Conservation (phyloP, 1,140 invertebrate genomes). For the Caerostris darwini region DNA sequence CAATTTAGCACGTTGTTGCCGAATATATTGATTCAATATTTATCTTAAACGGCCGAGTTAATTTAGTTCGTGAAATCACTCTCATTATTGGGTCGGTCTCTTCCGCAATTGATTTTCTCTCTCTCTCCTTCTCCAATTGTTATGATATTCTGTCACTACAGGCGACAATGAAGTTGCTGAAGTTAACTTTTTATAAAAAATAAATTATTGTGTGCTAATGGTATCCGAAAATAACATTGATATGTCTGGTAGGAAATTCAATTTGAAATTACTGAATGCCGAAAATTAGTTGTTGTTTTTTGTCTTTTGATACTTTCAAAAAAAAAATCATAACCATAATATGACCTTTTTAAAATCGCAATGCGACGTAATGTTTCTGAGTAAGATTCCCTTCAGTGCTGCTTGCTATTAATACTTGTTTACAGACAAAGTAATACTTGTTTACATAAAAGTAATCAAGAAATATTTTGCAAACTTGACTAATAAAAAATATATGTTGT, state of each 20-base stretch:
- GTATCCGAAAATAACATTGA: constrained; percentile 46
- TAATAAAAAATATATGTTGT: no score
- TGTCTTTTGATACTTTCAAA: no score
- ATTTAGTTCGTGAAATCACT: constrained; percentile 75
- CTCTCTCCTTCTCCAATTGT: constrained; percentile 48
- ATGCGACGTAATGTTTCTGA: no score
- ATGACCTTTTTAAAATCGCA: no score
- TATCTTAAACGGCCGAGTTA: constrained; percentile 76
- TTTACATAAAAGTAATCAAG: no score
- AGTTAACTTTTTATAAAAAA: background rate
- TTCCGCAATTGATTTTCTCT: constrained; percentile 68
- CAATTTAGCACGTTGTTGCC: constrained; percentile 76
- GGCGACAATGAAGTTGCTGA: background rate
- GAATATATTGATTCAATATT: constrained; percentile 77
- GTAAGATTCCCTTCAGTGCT: no score
- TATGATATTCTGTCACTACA: constrained; percentile 63
- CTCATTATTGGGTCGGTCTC: constrained; percentile 70
- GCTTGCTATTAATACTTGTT: no score
- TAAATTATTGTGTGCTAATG: background rate
- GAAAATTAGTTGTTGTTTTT: background rate
- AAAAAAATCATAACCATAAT: no score
- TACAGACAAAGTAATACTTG: no score
- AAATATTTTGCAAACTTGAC: no score
- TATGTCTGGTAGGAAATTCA: background rate
- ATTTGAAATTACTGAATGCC: background rate